Evolutionary conservation across 2,113 vertebrate species (phyloP).

Genomic region (Elachura formosa): DNA sequence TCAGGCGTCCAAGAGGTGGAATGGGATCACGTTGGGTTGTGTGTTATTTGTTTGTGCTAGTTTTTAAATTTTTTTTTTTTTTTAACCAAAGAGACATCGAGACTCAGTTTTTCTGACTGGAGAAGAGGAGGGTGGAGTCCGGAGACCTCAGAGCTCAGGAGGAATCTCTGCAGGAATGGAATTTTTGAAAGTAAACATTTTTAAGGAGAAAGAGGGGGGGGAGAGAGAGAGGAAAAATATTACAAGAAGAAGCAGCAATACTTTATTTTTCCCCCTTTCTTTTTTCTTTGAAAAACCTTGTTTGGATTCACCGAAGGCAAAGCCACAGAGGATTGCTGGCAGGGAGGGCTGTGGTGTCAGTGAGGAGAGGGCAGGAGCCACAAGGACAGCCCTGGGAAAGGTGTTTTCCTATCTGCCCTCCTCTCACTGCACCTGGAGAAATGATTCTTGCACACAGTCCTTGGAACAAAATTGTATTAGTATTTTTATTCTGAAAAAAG

Average conservation of each 20-base stretch:
- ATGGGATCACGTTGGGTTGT: constrained; percentile 46
- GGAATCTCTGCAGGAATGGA: constrained; percentile 56
- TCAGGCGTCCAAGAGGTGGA: neutral
- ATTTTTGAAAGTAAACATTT: constrained; percentile 63
- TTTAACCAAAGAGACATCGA: constrained; percentile 64
- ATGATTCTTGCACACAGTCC: constrained; percentile 8
- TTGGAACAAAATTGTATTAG: neutral
- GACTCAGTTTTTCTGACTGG: constrained; percentile 50
- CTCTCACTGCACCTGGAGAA: constrained; percentile 36
- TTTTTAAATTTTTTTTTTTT: neutral
- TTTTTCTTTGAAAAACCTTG: constrained; percentile 5
- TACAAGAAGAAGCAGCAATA: constrained; percentile 65
- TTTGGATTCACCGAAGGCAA: constrained; percentile 20
- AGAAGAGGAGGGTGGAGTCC: constrained; percentile 46
- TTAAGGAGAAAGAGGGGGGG: neutral
- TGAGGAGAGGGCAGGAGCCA: neutral
- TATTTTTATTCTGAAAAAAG: neutral
- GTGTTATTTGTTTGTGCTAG: constrained; percentile 51
- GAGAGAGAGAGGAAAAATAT: constrained; percentile 18
- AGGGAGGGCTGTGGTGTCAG: neutral
- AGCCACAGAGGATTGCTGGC: neutral
- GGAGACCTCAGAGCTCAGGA: constrained; percentile 40
- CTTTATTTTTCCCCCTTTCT: neutral
- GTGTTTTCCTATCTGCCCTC: constrained; percentile 12
- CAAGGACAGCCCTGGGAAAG: neutral